Evolutionary conservation across 1,140 invertebrate genomes (phyloP).

Genomic region (Aradophagus sp.): DNA sequence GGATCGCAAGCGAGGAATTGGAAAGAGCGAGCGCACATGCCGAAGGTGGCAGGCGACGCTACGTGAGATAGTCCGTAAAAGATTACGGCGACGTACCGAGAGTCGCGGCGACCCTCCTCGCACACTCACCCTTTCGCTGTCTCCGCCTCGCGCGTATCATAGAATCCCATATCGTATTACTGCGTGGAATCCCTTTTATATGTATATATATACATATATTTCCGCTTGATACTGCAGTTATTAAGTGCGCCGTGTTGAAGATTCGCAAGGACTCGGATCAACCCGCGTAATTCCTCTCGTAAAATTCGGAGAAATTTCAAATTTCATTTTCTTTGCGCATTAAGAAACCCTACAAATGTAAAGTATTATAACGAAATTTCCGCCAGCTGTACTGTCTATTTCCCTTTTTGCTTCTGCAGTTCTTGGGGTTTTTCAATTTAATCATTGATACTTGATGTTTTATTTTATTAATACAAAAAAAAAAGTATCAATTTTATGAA

Average conservation of each 20-base stretch:
- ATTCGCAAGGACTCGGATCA: constrained; percentile 60
- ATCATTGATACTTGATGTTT: no score
- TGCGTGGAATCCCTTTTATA: constrained; percentile 64
- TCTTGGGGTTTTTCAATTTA: no score
- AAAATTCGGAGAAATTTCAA: constrained; percentile 52
- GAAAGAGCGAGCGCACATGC: constrained; percentile 59
- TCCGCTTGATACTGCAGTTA: constrained; percentile 61
- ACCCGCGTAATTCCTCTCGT: constrained; percentile 48
- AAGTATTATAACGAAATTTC: constrained; percentile 45
- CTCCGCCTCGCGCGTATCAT: constrained; percentile 61
- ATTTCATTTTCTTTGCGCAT: constrained; percentile 41
- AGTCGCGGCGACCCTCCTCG: constrained; percentile 36
- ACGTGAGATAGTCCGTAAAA: constrained; percentile 70
- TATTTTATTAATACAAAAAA: no score
- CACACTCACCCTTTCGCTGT: constrained; percentile 44
- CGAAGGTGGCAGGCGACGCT: constrained; percentile 57
- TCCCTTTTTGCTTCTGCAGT: no score
- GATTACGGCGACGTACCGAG: constrained; percentile 69
- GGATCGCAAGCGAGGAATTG: constrained; percentile 45
- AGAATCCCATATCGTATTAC: constrained; percentile 71
- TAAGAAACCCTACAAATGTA: constrained; percentile 27
- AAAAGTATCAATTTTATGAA: no score
- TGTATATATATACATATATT: constrained; percentile 54
- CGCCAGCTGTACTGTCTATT: no score
- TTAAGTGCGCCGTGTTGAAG: constrained; percentile 64